phyloP scores from a whole-genome alignment of 2,797 vertebrate species.

The Sebastes taczanowskii region DNA sequence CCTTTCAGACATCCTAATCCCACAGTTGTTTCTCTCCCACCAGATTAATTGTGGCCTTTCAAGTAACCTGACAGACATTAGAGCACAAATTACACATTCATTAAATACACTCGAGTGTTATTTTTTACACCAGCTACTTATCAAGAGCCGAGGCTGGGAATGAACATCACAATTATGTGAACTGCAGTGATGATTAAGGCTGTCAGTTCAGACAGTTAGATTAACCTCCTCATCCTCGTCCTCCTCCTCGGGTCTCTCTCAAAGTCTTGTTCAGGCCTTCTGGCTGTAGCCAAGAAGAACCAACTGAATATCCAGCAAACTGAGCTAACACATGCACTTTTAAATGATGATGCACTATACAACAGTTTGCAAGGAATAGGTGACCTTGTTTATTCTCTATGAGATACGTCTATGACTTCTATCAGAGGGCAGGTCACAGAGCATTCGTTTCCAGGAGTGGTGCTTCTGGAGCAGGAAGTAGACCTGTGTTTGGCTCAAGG shows the following conservation, averaged over 20 bases:
- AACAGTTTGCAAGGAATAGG: background rate
- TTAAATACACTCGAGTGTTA: conserved; percentile 33
- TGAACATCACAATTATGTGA: conserved; percentile 49
- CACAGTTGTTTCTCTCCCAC: background rate
- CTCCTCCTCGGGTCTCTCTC: background rate
- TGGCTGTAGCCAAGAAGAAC: background rate
- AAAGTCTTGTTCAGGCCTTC: background rate
- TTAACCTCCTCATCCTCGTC: background rate
- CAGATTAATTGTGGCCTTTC: conserved; percentile 57
- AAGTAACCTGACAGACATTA: conserved; percentile 26
- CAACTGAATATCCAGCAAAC: background rate
- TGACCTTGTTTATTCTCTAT: background rate
- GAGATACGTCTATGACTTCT: background rate
- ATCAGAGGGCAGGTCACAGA: background rate
- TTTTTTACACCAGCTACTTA: conserved; percentile 42
- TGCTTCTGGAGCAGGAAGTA: background rate
- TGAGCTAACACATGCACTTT: background rate
- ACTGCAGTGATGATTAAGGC: conserved; percentile 41
- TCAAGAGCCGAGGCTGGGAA: background rate
- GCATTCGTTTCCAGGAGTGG: background rate
- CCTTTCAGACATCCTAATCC: conserved; percentile 7
- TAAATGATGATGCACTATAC: background rate
- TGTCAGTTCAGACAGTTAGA: conserved; percentile 22
- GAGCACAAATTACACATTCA: conserved; percentile 31
- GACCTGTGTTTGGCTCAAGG: background rate